A percentile compares a stretch with the other conserved stretches of the same genome.
phyloP scores from a whole-genome alignment of 2,797 vertebrate genomes.

The Chelon auratus region DNA sequence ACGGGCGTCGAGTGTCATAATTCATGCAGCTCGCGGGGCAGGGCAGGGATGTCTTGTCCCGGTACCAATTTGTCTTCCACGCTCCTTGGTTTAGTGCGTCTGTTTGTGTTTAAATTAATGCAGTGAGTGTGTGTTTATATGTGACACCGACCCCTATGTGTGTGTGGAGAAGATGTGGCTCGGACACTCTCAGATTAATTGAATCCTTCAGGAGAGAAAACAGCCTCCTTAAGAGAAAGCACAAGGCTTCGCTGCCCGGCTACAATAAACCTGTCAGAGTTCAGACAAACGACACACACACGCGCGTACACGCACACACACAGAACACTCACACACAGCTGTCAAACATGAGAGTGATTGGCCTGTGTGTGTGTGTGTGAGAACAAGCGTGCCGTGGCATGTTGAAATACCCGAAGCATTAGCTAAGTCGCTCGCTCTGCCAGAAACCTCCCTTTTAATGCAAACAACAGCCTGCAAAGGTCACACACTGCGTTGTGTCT shows the following conservation, averaged over 20 bases:
- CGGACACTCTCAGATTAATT: slow-evolving; percentile 76
- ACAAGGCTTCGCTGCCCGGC: slow-evolving; percentile 69
- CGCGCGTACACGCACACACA: slow-evolving; percentile 29
- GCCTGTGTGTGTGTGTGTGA: slow-evolving; percentile 40
- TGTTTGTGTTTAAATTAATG: slow-evolving; percentile 72
- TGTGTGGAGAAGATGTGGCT: slow-evolving; percentile 36
- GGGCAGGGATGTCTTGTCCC: slow-evolving; percentile 44
- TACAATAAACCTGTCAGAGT: slow-evolving; percentile 81
- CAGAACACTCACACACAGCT: slow-evolving; percentile 54
- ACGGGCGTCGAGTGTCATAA: slow-evolving; percentile 46
- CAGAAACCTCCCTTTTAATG: slow-evolving; percentile 64
- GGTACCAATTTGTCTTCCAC: slow-evolving; percentile 66
- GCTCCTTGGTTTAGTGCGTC: slow-evolving; percentile 54
- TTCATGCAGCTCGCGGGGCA: slow-evolving; percentile 50
- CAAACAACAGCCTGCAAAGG: slow-evolving; percentile 74
- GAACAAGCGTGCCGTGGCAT: slow-evolving; percentile 69
- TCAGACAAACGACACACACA: slow-evolving; percentile 68
- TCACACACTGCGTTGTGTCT: slow-evolving; percentile 59
- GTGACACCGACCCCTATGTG: slow-evolving; percentile 46
- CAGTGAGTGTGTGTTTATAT: slow-evolving; percentile 68
- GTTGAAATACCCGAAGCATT: slow-evolving; percentile 78
- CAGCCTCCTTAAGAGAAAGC: slow-evolving; percentile 78
- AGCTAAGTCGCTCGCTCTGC: slow-evolving; percentile 65
- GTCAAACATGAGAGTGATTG: slow-evolving; percentile 69
- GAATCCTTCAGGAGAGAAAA: slow-evolving; percentile 81